These are phyloP conservation scores for Lathronympha strigana DNA, from an alignment of 2,888 invertebrate genomes.

Conservation along the genomic window DNA sequence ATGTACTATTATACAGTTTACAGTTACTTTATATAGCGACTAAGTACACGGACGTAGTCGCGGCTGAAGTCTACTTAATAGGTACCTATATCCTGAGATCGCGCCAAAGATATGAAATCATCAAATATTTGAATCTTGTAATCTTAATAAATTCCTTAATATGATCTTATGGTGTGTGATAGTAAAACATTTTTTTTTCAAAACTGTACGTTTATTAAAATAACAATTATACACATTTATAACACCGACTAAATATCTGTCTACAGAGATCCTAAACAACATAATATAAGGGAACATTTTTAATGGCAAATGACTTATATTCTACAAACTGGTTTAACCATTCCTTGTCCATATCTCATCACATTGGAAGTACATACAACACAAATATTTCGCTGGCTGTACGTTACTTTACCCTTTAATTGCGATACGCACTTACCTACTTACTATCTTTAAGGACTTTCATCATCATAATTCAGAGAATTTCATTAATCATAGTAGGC, in stretches of 20 bases:
- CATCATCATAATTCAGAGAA: background rate
- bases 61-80: too few species aligned
- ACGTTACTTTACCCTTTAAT: slow-evolving; percentile 4
- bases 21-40: too few species aligned
- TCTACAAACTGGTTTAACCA: slow-evolving; percentile 34
- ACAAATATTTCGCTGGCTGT: background rate
- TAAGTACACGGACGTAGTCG: too few species aligned
- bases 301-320: slow-evolving; percentile 28
- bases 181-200: background rate
- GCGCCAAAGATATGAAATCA: too few species aligned
- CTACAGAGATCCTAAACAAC: slow-evolving; percentile 36
- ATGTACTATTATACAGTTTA: too few species aligned
- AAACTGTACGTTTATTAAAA: slow-evolving; percentile 36
- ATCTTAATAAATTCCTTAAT: too few species aligned
- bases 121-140: too few species aligned
- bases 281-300: slow-evolving; percentile 26
- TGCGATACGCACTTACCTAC: background rate
- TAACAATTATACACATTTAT: slow-evolving; percentile 27
- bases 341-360: slow-evolving; percentile 9
- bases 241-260: slow-evolving; percentile 27
- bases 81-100: too few species aligned
- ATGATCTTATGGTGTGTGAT: background rate
- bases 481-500: slow-evolving; percentile 33
- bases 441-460: background rate
- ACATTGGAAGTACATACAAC: background rate